Base-by-base conservation (phyloP, 2,888 invertebrate species). In the Xanthorhoe spadicearia region DNA sequence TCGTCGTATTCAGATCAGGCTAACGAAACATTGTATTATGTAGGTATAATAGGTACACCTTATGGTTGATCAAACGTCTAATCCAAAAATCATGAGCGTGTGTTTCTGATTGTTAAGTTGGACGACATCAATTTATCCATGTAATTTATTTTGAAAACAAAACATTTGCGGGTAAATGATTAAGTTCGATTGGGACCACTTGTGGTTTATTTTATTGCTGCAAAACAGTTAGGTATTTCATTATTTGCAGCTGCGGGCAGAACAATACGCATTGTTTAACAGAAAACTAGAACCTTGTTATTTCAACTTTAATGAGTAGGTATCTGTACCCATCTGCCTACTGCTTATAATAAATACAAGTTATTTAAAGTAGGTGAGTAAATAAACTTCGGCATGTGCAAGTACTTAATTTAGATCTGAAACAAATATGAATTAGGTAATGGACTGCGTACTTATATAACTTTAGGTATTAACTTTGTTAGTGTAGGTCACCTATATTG, bases 171-270 rank as follows among this genome's bases (percentile, higher is more conserved):
- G n/a, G 18, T n/a, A 15, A 51, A 43, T 60, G 15, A 60, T 51
- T 23, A 23, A 48, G 6, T 52, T 35, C 32, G n/a, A 35, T 58
- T 58, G 49, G 18, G 15, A n/a, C 38, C 38, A 51, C 49, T 49
- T 57, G 57, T 49, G 57, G 48, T 23, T 48, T 48, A 19, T 56
- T 56, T 56, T 56, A 56, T 56, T 56, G 46, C 48, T 28, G 46
- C 48, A 56, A 15, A 48, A 48, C n/a, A 56, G 48, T 56, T 28
- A 23, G 23, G 23, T 23, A 56, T 57, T 57, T 49, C 32, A 57
- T 57, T 53, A 35, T 60, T 61, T 61, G 55, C 43, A 35, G 49
- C 48, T 57, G 49, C 32, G 17, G 13, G 17, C 28, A 2, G 17
- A 49, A 57, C 56, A 56, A 56, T 56, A 19, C 48, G 32, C 48